Conservation (phyloP, 2,888 invertebrate species). For the Imbricaverruca yamaguchii region DNA sequence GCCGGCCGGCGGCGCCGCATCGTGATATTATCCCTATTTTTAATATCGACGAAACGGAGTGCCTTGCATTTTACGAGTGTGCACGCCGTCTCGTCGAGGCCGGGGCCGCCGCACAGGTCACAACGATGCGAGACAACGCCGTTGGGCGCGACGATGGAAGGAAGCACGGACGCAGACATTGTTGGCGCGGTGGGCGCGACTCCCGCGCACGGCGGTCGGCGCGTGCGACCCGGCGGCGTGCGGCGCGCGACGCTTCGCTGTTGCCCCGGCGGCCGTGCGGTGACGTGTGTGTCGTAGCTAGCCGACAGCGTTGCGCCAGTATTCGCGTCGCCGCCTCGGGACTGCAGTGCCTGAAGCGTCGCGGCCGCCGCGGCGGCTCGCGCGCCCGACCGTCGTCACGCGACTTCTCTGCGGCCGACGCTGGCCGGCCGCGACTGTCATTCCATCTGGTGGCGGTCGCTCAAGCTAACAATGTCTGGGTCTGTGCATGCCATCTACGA, state of each 20-base stretch:
- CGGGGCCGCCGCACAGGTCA: neutral
- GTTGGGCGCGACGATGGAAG: neutral
- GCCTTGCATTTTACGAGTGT: conserved; percentile 10
- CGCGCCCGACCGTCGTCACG: neutral
- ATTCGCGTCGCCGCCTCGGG: neutral
- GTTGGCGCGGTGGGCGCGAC: neutral
- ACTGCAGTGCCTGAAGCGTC: too few relatives aligned
- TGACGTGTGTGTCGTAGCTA: neutral
- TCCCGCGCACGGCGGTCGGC: neutral
- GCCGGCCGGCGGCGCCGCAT: neutral
- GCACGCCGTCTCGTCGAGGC: neutral
- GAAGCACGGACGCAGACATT: conserved; percentile 5
- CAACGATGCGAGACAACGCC: neutral
- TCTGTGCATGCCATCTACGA: conserved; percentile 15
- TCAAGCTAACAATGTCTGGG: conserved; percentile 2
- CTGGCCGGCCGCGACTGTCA: neutral
- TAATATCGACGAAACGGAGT: conserved; percentile 12
- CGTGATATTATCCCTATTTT: conserved; percentile 20
- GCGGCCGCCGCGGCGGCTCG: too few relatives aligned
- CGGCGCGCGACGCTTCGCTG: neutral
- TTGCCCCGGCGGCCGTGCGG: neutral
- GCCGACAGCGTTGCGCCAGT: neutral
- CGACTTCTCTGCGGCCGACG: neutral
- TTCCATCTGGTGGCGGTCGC: conserved; percentile 16
- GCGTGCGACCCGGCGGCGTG: neutral